phyloP scores from a whole-genome alignment of 1,140 invertebrate genomes.

The Bombus affinis region DNA sequence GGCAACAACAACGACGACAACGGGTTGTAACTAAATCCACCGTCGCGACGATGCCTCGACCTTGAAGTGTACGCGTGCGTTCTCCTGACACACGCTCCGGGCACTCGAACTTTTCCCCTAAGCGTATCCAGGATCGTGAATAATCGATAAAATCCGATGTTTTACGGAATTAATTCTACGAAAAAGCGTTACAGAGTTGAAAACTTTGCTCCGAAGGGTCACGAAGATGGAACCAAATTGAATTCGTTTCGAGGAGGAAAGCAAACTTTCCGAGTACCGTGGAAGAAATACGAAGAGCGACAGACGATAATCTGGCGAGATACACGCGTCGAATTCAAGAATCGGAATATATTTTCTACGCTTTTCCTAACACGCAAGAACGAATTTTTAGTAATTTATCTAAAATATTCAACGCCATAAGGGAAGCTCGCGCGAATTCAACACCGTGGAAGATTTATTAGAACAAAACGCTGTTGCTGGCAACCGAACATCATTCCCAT shows the following conservation, averaged over 20 bases:
- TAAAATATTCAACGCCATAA: not conserved
- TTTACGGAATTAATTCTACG: too few relatives aligned
- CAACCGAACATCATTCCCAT: not conserved
- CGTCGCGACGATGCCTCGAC: slow-evolving; percentile 51
- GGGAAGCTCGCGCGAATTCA: not conserved
- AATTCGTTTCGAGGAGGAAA: too few relatives aligned
- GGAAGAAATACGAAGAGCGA: too few relatives aligned
- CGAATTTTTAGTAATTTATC: too few relatives aligned
- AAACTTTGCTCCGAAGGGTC: too few relatives aligned
- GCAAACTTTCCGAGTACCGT: too few relatives aligned
- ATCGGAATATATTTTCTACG: slow-evolving; percentile 59
- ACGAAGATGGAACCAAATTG: too few relatives aligned
- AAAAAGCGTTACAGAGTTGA: too few relatives aligned
- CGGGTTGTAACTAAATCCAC: slow-evolving; percentile 67
- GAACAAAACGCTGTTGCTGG: not conserved
- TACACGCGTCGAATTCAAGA: too few relatives aligned
- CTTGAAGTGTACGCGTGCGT: slow-evolving; percentile 64
- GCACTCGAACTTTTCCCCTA: slow-evolving; percentile 61
- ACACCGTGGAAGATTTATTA: slow-evolving; percentile 10
- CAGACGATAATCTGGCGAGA: too few relatives aligned
- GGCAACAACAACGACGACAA: slow-evolving; percentile 53
- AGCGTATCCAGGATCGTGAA: slow-evolving; percentile 69
- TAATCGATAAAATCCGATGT: slow-evolving; percentile 69
- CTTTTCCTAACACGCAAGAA: not conserved
- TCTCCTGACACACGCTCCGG: slow-evolving; percentile 69